Conservation (phyloP, 2,797 vertebrate genomes). For the Danio tinwini region DNA sequence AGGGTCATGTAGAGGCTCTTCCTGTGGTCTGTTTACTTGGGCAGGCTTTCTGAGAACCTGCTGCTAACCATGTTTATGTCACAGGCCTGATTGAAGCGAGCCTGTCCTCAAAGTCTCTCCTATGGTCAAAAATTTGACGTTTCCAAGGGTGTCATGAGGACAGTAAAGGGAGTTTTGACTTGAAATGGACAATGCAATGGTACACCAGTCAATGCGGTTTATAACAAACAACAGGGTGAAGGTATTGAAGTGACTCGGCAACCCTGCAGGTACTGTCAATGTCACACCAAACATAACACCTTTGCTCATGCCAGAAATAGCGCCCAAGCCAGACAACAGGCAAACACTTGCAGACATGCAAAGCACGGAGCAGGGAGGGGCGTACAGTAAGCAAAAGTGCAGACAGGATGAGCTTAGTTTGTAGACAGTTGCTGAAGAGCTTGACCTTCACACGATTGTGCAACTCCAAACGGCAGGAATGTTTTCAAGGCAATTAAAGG, state of each 20-base stretch:
- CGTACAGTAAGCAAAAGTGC: conserved; percentile 28
- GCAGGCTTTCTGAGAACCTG: conserved; percentile 52
- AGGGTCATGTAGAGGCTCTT: conserved; percentile 55
- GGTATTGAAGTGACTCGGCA: conserved; percentile 37
- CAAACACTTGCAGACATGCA: conserved; percentile 44
- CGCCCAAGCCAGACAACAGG: conserved; percentile 49
- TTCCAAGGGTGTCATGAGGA: conserved; percentile 31
- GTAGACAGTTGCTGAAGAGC: conserved; percentile 47
- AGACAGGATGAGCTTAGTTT: conserved; percentile 49
- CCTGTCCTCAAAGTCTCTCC: background rate
- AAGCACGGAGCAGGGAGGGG: conserved; percentile 39
- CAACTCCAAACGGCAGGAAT: background rate
- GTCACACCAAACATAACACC: conserved; percentile 43
- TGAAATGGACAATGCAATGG: conserved; percentile 21
- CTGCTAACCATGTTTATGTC: conserved; percentile 42
- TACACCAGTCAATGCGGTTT: conserved; percentile 1
- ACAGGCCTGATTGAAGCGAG: conserved; percentile 31
- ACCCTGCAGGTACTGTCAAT: conserved; percentile 44
- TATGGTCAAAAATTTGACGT: conserved; percentile 26
- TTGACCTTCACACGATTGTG: conserved; percentile 3
- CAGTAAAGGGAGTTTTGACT: conserved; percentile 22
- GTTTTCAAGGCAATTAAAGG: conserved; percentile 10
- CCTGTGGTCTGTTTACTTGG: conserved; percentile 52
- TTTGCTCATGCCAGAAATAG: conserved; percentile 53
- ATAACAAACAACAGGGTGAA: conserved; percentile 18